phyloP scores from a whole-genome alignment of 2,113 vertebrate species.

The Campylomormyrus tamandua region DNA sequence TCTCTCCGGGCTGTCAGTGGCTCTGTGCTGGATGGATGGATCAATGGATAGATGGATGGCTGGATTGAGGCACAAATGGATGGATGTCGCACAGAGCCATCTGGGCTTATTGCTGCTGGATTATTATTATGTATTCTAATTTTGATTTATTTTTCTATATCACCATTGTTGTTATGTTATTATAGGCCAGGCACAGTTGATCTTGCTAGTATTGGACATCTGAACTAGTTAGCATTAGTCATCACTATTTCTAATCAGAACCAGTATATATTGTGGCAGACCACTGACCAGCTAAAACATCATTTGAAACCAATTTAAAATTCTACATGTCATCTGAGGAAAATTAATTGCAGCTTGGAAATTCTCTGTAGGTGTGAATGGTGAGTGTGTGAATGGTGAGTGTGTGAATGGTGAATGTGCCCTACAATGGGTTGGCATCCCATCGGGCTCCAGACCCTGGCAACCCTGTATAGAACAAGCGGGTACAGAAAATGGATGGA shows the following conservation, averaged over 20 bases:
- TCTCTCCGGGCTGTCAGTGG: neutral
- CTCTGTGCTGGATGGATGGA: neutral
- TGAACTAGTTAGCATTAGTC: neutral
- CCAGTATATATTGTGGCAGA: neutral
- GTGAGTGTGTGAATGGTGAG: neutral
- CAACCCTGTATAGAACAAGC: neutral
- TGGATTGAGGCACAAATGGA: neutral
- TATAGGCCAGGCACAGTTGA: neutral
- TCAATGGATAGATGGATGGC: neutral
- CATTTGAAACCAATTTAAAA: neutral
- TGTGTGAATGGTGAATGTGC: neutral
- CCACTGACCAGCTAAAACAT: neutral
- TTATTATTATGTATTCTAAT: neutral
- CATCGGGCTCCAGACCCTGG: neutral
- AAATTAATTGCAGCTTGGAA: neutral
- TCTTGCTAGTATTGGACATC: neutral
- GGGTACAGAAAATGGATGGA: neutral
- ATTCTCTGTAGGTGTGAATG: neutral
- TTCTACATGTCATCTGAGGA: neutral
- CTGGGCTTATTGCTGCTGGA: neutral
- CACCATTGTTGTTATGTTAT: neutral
- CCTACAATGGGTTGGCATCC: neutral
- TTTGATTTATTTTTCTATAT: neutral
- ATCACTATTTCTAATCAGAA: neutral
- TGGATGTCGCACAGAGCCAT: neutral